Base-by-base conservation (phyloP, 2,113 vertebrate species). In the Ictalurus punctatus region DNA sequence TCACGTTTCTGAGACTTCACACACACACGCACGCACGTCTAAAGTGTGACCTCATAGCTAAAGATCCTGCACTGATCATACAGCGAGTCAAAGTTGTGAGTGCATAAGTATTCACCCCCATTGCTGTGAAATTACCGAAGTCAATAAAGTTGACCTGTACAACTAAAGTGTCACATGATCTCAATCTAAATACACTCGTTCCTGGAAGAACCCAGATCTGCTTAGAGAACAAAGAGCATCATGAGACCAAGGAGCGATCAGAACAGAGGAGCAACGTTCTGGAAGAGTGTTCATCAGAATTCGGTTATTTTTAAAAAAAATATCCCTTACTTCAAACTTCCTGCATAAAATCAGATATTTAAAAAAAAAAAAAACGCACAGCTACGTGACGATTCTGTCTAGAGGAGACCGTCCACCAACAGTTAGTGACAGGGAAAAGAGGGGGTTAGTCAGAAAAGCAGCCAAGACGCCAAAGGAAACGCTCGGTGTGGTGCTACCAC, bases 1-100 rank as follows among this genome's bases (percentile, higher is more conserved):
- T 91, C 89, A 61, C 37, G 71, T 91, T 87, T 89, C 90, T 81
- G 52, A 3, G 80, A 40, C 90, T 88, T 76, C 79, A 82, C 37
- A 27, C 27, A 58, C 56, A 59, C 67, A 80, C 54, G 59, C 79
- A 52, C 78, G 61, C 78, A 48, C 16, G 61, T 40, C 48, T 63
- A 37, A 30, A 63, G 63, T 71, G 21, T 89, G 90, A 89, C 88
- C 37, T 91, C 88, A 91, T 52, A 63, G 34, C 73, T n/a, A 58
- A 56, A 87, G 59, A 79, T 30, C 63, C 63, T 59, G 67, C 37
- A 89, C 69, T 12, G 27, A 52, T 52, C 48, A 52, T 52, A 52
- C n/a, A 19, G 52, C 9, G 19, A 80, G 54, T 56, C 1, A 16
- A 56, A 16, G 54, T 13, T 56, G 54, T 3, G 54, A 13, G 3